Evolutionary conservation across 2,113 vertebrate genomes (phyloP).

Genomic region (Sceloporus tristichus): DNA sequence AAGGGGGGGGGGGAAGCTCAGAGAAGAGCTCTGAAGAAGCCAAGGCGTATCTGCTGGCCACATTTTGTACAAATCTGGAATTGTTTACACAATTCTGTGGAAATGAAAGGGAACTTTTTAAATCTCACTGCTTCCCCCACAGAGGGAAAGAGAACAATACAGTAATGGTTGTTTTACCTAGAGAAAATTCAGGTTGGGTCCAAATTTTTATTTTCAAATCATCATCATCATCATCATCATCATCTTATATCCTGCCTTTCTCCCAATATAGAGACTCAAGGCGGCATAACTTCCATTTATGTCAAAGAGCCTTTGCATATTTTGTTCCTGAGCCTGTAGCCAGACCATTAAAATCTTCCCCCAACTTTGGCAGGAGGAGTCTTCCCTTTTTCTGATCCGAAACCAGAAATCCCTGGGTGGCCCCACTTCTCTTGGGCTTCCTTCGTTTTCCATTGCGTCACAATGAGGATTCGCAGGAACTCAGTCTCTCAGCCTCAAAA

Average conservation of each 20-base stretch:
- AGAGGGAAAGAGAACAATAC: slow-evolving; percentile 43
- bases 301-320: background rate
- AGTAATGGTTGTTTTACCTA: too few species aligned
- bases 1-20: background rate
- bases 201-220: background rate
- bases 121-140: slow-evolving; percentile 42
- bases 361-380: background rate
- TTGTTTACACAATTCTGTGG: background rate
- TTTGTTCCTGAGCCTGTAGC: background rate
- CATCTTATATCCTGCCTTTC: too few species aligned
- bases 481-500: slow-evolving; percentile 44
- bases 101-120: slow-evolving; percentile 43
- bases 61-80: too few species aligned
- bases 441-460: background rate
- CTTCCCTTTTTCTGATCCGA: slow-evolving; percentile 15
- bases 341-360: background rate
- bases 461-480: background rate
- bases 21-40: slow-evolving; percentile 53
- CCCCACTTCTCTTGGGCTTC: background rate
- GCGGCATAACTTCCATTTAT: background rate
- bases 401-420: slow-evolving; percentile 2
- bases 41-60: slow-evolving; percentile 14
- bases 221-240: too few species aligned
- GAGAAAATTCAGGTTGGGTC: background rate
- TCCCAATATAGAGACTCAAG: too few species aligned